Conservation (phyloP, 2,888 invertebrate genomes). For the Caenorhabditis virilis region DNA sequence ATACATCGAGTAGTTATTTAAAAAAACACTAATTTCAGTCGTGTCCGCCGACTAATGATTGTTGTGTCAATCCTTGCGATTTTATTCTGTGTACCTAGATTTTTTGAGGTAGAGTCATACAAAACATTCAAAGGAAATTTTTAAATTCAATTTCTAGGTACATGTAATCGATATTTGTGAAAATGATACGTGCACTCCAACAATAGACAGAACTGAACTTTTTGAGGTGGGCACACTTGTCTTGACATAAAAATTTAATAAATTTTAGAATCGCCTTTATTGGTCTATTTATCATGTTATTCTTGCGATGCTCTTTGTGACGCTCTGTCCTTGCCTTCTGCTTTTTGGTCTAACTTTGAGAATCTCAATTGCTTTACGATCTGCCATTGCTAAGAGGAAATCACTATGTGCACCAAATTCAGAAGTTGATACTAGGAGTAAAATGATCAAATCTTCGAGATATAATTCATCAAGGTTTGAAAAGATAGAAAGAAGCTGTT, state of each 20-base stretch:
- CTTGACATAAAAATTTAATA: not conserved
- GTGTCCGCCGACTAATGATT: slow-evolving; percentile 64
- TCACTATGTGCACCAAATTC: slow-evolving; percentile 53
- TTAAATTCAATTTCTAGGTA: too few relatives aligned
- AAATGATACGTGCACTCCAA: slow-evolving; percentile 19
- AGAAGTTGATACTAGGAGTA: slow-evolving; percentile 49
- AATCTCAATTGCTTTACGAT: slow-evolving; percentile 44
- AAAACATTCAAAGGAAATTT: too few relatives aligned
- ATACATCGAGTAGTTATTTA: too few relatives aligned
- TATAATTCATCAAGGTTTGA: slow-evolving; percentile 33
- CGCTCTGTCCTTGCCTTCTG: slow-evolving; percentile 61
- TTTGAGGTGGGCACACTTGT: slow-evolving; percentile 39
- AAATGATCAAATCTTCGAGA: slow-evolving; percentile 33
- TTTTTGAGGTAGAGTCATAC: too few relatives aligned
- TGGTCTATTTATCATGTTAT: slow-evolving; percentile 66
- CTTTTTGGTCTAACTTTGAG: slow-evolving; percentile 60
- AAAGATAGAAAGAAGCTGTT: not conserved
- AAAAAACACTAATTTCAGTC: slow-evolving; percentile 41
- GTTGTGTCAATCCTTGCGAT: slow-evolving; percentile 59
- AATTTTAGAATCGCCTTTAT: slow-evolving; percentile 58
- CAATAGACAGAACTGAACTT: slow-evolving; percentile 46
- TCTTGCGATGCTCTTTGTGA: slow-evolving; percentile 61
- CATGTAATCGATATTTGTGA: slow-evolving; percentile 41
- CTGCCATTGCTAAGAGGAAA: slow-evolving; percentile 49
- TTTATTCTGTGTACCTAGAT: slow-evolving; percentile 63